Base-by-base conservation (phyloP, 2,113 vertebrate species). In the Cyprinodon brontotheroides region DNA sequence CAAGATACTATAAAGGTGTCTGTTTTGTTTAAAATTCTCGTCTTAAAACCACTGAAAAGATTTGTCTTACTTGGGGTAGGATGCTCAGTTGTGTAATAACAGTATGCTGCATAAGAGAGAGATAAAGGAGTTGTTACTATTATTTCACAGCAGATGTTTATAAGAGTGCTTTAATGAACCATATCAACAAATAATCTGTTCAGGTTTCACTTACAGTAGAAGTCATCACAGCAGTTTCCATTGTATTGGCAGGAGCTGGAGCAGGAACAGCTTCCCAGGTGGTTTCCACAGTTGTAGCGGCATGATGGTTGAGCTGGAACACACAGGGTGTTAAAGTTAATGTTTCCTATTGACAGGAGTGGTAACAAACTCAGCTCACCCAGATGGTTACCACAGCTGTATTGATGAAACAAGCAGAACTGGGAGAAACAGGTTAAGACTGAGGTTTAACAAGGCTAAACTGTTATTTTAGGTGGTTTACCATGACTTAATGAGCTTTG, bases 181-280 rank as follows among this genome's bases (percentile, higher is more conserved):
- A 15, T 64, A n/a, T 3, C 4, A 45, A 29, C 43, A 6, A 10
- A 48, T 6, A 68, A 57, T 3, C 17, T 4, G 3, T 6, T 40
- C 20, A 41, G 38, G 43, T 5, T 48, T 12, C 5, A 36, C 87
- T 79, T 75, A 92, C 92, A 68, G 61, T 76, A 17, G 80, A 81
- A 59, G 81, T 84, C 91, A 60, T 50, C 3, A 50, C 89, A 80
- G 70, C 92, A 92, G 85, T 84, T n/a, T n/a, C n/a, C n/a, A n/a
- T n/a, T n/a, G n/a, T n/a, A n/a, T n/a, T n/a, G n/a, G n/a, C n/a
- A n/a, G n/a, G n/a, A n/a, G n/a, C n/a, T n/a, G n/a, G n/a, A n/a
- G n/a, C n/a, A n/a, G n/a, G n/a, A n/a, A n/a, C n/a, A n/a, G n/a
- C n/a, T n/a, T n/a, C n/a, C n/a, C n/a, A n/a, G n/a, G n/a, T n/a